Evolutionary conservation across 2,888 invertebrate species (phyloP), one percentile per base, ranked within the genome.

Genomic region (Melieria picta): DNA sequence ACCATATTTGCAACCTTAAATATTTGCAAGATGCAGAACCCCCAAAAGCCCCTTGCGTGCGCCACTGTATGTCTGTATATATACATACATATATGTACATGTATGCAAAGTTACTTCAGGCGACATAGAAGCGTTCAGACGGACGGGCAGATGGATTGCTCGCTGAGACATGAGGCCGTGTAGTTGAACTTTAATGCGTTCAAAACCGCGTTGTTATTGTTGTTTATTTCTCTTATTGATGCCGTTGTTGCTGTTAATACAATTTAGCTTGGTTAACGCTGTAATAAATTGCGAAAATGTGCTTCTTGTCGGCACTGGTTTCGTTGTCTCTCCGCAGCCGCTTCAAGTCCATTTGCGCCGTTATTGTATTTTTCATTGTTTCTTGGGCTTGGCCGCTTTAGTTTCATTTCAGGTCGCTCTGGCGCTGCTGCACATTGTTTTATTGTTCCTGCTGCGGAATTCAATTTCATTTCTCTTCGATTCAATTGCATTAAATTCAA

Each of bases 331-430:
- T 1, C 57, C 16, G 55, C 16, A 7, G 2, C 30, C 30, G 30
- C 30, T 30, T 30, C 30, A 30, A 30, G 7, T 30, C n/a, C 58
- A 5, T 47, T 57, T 56, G 11, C 46, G 55, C 56, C 9, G 5
- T 43, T 56, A 42, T 57, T 56, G 4, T n/a, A 11, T 11, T 56
- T 52, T 65, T 42, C 4, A 60, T 50, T 61, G 13, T 13, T 58
- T 30, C 30, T 42, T 61, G 61, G 67, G 67, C 67, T 61, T 67
- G 67, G 67, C 67, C 60, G 50, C 10, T 50, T 50, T 61, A 61
- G 52, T 60, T 52, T 67, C 60, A 67, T 67, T 61, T 61, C 50
- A 11, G 60, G 60, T 61, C 67, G 48, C 45, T 4, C 60, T 30
- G 30, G 30, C 30, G 30, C 30, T 30, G 30, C 30, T 30, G 30